Conservation (phyloP, 2,888 invertebrate species). For the Ypsolopha sequella region DNA sequence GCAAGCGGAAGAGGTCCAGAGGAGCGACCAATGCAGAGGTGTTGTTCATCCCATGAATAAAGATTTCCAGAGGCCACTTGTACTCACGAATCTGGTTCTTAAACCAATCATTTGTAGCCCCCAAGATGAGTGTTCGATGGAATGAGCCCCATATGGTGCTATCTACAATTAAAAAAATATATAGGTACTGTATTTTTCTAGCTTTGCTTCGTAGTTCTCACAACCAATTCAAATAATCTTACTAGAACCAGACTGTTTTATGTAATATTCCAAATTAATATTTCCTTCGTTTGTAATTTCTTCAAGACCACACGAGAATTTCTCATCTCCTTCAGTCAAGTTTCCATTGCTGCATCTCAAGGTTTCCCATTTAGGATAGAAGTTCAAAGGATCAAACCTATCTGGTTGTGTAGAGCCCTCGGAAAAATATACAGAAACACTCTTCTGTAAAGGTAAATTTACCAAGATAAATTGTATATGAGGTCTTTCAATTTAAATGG, state of each 20-base stretch:
- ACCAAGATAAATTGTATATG: too few relatives aligned
- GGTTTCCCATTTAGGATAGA: constrained; percentile 48
- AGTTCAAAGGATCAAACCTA: constrained; percentile 20
- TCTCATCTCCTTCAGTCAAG: constrained; percentile 32
- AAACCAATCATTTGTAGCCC: constrained; percentile 26
- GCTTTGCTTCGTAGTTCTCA: too few relatives aligned
- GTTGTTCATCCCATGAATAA: constrained; percentile 21
- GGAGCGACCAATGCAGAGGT: constrained; percentile 42
- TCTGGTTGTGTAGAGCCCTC: not conserved
- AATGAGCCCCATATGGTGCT: constrained; percentile 42
- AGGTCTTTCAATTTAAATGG: too few relatives aligned
- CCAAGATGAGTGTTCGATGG: constrained; percentile 41
- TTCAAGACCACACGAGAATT: constrained; percentile 21
- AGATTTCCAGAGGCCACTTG: constrained; percentile 51
- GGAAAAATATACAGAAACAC: not conserved
- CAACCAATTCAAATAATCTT: too few relatives aligned
- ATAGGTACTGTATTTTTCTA: too few relatives aligned
- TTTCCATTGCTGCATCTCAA: constrained; percentile 24
- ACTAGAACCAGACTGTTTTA: too few relatives aligned
- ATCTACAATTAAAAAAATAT: constrained; percentile 19
- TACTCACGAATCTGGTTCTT: constrained; percentile 25
- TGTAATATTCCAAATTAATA: too few relatives aligned
- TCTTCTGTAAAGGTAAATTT: not conserved
- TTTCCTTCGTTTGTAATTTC: constrained; percentile 15
- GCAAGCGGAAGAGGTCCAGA: constrained; percentile 37